These are phyloP conservation scores for Tenthredo livida DNA, from an alignment of 2,888 invertebrate genomes.

Conservation along the genomic window DNA sequence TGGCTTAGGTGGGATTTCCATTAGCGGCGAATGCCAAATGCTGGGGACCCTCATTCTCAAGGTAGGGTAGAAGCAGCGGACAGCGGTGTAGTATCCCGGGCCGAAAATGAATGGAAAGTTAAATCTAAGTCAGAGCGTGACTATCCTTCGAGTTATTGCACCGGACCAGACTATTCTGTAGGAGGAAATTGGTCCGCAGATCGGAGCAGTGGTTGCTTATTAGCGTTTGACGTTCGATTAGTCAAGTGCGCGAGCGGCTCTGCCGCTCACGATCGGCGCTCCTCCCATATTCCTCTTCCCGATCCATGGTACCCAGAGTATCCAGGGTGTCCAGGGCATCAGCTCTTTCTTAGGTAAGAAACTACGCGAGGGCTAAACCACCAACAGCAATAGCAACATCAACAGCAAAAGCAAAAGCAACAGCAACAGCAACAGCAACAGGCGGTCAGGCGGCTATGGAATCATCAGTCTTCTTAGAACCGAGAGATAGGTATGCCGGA, in stretches of 20 bases:
- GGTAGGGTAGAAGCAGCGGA: neutral
- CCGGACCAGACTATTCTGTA: constrained; percentile 6
- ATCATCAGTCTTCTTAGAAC: constrained; percentile 72
- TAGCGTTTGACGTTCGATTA: constrained; percentile 77
- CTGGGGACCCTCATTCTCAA: constrained; percentile 13
- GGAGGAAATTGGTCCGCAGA: constrained; percentile 66
- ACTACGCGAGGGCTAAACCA: constrained; percentile 56
- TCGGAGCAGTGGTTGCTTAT: constrained; percentile 74
- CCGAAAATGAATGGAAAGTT: constrained; percentile 52
- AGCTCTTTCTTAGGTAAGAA: constrained; percentile 56
- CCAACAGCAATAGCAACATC: neutral
- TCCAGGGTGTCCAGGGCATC: constrained; percentile 2
- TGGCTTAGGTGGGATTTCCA: constrained; percentile 5
- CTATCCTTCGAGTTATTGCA: constrained; percentile 34
- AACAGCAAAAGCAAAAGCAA: constrained; percentile 56
- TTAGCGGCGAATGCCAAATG: constrained; percentile 43
- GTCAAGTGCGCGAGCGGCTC: constrained; percentile 70
- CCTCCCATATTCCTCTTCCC: constrained; percentile 64
- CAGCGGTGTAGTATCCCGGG: neutral
- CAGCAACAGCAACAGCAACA: constrained; percentile 65
- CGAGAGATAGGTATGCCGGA: constrained; percentile 61
- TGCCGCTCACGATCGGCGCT: constrained; percentile 66
- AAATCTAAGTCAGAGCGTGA: constrained; percentile 51
- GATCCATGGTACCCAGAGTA: constrained; percentile 12
- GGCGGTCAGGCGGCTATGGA: constrained; percentile 71